Evolutionary conservation across 2,113 vertebrate species (phyloP), one percentile per base, ranked within the genome.

Genomic region (Thermophis baileyi): DNA sequence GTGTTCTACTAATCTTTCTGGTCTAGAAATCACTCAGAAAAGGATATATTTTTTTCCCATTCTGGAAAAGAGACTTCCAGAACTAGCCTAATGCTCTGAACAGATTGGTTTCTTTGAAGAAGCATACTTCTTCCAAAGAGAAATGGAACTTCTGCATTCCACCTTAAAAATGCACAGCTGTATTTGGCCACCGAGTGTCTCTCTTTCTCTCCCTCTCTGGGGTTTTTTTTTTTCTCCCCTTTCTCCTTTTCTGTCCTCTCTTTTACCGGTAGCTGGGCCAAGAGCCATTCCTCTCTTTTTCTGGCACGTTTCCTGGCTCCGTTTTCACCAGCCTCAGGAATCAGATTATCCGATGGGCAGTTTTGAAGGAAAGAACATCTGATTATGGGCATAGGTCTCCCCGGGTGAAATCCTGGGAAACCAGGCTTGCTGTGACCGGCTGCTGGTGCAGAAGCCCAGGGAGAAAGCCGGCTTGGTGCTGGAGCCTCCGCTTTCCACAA

Each of bases 141-240:
- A 93, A 74, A 90, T 40, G 87, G 94, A 97, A 97, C 97, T 94
- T 95, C 51, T 93, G 94, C 97, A 97, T 97, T 98, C 98, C 97
- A 98, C 98, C 98, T 98, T 98, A 98, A 98, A 0, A 88, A n/a
- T 18, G 92, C 86, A 95, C 90, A 95, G 95, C 97, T 98, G 95
- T 97, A 95, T 92, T 85, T 95, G 97, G 95, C 97, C 93, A 90
- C 97, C 96, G 95, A 97, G 97, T 90, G 20, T 91, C 54, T 91
- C 85, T 12, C 74, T 91, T n/a, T 74, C 49, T 12, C n/a, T 63
- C 57, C 93, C 90, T 89, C 89, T 94, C 89, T 87, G 30, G 51
- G 51, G 22, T 88, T 51, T 69, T 74, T 35, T 35, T 18, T 6
- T 1, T 7, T 16, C 5, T 0, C 6, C n/a, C 35, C 69, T 81